These are phyloP conservation scores for Amphibalanus amphitrite DNA, from an alignment of 1,140 invertebrate genomes.

Conservation along the genomic window DNA sequence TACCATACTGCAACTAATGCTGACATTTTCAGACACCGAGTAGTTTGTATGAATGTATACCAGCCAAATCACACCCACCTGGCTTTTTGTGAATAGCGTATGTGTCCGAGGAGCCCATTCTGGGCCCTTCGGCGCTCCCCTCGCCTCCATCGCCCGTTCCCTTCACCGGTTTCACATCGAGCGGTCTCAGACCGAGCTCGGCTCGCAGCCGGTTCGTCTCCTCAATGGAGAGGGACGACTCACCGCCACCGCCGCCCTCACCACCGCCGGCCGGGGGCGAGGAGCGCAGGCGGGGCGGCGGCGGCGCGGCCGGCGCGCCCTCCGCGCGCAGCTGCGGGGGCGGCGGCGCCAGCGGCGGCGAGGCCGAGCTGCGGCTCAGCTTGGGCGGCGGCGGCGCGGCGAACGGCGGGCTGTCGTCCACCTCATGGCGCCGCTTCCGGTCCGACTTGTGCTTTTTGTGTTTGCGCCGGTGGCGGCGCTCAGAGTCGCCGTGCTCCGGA, in stretches of 20 bases:
- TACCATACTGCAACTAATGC: too few species aligned
- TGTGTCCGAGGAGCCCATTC: slow-evolving; percentile 50
- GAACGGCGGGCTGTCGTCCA: neutral
- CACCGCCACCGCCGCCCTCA: slow-evolving; percentile 19
- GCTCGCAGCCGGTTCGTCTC: slow-evolving; percentile 82
- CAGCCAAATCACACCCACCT: neutral
- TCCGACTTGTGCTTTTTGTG: neutral
- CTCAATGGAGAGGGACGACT: slow-evolving; percentile 50
- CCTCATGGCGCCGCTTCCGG: neutral
- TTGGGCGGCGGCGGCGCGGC: neutral
- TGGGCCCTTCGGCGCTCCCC: slow-evolving; percentile 57
- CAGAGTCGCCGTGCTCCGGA: neutral
- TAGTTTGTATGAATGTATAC: too few species aligned
- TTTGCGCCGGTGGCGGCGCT: neutral
- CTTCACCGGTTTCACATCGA: slow-evolving; percentile 57
- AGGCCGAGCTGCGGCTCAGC: neutral
- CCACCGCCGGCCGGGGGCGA: neutral
- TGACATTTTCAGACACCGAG: too few species aligned
- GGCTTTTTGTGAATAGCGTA: neutral
- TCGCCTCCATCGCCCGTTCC: slow-evolving; percentile 56
- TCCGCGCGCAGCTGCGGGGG: neutral
- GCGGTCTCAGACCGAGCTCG: slow-evolving; percentile 81
- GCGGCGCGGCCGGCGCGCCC: neutral
- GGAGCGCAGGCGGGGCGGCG: neutral
- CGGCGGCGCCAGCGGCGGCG: neutral